Evolutionary conservation across 2,797 vertebrate species (phyloP).

Genomic region (Pteropus rufus): DNA sequence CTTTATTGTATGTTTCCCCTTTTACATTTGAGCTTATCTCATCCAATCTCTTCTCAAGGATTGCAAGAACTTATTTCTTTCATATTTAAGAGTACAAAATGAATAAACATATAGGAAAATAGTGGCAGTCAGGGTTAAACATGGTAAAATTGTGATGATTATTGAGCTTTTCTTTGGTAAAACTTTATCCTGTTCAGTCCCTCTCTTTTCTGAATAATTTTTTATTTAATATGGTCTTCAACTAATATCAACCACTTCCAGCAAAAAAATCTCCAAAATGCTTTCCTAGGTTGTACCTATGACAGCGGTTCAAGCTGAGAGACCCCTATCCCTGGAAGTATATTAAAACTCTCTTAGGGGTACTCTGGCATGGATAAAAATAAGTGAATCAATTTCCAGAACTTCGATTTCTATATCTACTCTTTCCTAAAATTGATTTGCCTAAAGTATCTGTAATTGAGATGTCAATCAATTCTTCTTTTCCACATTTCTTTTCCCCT

Average conservation of each 20-base stretch:
- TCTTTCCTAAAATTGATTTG: not conserved
- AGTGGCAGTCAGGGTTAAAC: not conserved
- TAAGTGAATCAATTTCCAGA: not conserved
- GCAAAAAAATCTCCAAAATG: not conserved
- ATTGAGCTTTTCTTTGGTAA: not conserved
- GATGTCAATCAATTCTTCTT: not conserved
- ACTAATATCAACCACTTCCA: not conserved
- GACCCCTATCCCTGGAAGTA: not conserved
- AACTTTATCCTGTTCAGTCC: not conserved
- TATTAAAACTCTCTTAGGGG: not conserved
- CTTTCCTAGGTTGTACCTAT: not conserved
- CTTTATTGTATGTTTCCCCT: not conserved
- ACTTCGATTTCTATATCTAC: not conserved
- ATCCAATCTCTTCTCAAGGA: not conserved
- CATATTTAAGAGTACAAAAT: not conserved
- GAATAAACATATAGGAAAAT: not conserved
- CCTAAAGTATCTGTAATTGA: not conserved
- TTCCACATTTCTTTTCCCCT: not conserved
- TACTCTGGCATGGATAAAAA: not conserved
- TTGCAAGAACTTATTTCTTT: not conserved
- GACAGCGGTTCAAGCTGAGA: not conserved
- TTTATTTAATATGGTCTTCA: not conserved
- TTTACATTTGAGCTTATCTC: not conserved
- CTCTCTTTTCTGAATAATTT: not conserved
- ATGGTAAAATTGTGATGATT: not conserved